Evolutionary conservation across 1,140 invertebrate genomes (phyloP), one percentile per base, ranked within the genome.

Genomic region (Reticulitermes speratus): DNA sequence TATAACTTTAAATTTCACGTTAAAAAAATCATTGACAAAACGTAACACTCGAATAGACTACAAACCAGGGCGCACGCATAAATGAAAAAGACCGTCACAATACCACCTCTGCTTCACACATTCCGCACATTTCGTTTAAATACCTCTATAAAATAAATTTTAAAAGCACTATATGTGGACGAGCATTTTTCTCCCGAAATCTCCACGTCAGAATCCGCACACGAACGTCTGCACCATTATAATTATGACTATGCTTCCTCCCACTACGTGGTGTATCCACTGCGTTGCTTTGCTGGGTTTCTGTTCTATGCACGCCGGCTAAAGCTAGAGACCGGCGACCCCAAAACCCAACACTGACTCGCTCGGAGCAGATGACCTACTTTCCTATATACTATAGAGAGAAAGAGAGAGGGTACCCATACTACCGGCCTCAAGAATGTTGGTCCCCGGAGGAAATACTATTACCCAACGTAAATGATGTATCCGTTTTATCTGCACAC

Each of bases 351-450:
- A 75, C 65, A 12, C 65, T 30, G 65, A 3, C 65, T 25, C 65
- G 65, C 65, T 75, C 65, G 11, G 25, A 75, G 65, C 25, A 6
- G 25, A 75, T 30, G 65, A 75, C 65, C 65, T 75, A 75, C 65
- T 75, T 75, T 75, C 65, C 65, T 75, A 75, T 75, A 75, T 30
- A 75, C 65, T 75, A 6, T 23, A 75, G n/a, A 75, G n/a, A 75
- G 65, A 30, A 25, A 30, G 65, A 75, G 65, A 75, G 65, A 30
- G 65, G 14, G 7, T 30, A 14, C n/a, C 25, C 25, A 8, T 75
- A 75, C 65, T 75, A 75, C 65, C 65, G 7, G n/a, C n/a, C 65
- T 75, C 65, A 75, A 75, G 65, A 75, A 75, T 75, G 65, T 75
- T 14, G n/a, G 65, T 75, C 65, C 65, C 65, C 8, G 7, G 65